Conservation (phyloP, 2,888 invertebrate genomes). For the Anthophora plumipes region DNA sequence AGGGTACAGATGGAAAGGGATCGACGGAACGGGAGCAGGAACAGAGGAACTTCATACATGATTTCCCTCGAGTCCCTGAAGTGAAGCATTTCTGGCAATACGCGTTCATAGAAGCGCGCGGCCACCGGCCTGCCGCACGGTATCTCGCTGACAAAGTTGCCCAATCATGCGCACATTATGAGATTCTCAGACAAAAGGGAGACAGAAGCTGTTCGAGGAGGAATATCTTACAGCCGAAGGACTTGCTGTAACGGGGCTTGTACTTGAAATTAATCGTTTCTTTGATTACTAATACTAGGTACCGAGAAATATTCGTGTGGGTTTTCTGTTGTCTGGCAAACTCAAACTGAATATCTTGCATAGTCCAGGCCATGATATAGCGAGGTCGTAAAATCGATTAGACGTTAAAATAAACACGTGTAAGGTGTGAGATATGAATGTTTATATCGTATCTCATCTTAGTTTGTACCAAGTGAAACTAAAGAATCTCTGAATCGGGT, state of each 20-base stretch:
- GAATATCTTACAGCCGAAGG: slow-evolving; percentile 26
- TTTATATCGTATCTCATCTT: too few relatives aligned
- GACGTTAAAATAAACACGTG: too few relatives aligned
- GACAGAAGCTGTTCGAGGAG: slow-evolving; percentile 43
- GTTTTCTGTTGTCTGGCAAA: too few relatives aligned
- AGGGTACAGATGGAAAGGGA: slow-evolving; percentile 69
- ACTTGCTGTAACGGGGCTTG: slow-evolving; percentile 24
- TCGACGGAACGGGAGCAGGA: slow-evolving; percentile 69
- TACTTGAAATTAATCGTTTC: slow-evolving; percentile 17
- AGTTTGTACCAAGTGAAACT: too few relatives aligned
- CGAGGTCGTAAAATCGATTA: too few relatives aligned
- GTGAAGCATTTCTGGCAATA: slow-evolving; percentile 83
- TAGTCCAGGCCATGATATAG: too few relatives aligned
- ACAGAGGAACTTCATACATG: slow-evolving; percentile 82
- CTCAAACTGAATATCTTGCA: too few relatives aligned
- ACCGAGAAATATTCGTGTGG: too few relatives aligned
- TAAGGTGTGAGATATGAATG: too few relatives aligned
- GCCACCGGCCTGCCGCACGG: slow-evolving; percentile 72
- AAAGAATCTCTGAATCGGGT: too few relatives aligned
- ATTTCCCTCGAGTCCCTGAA: slow-evolving; percentile 83
- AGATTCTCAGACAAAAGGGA: slow-evolving; percentile 77
- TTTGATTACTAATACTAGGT: neutral
- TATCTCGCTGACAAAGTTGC: slow-evolving; percentile 80
- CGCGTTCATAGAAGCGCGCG: slow-evolving; percentile 74
- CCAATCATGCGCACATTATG: slow-evolving; percentile 82